Evolutionary conservation across 2,113 vertebrate species (phyloP).

Genomic region (Ciconia stormi): DNA sequence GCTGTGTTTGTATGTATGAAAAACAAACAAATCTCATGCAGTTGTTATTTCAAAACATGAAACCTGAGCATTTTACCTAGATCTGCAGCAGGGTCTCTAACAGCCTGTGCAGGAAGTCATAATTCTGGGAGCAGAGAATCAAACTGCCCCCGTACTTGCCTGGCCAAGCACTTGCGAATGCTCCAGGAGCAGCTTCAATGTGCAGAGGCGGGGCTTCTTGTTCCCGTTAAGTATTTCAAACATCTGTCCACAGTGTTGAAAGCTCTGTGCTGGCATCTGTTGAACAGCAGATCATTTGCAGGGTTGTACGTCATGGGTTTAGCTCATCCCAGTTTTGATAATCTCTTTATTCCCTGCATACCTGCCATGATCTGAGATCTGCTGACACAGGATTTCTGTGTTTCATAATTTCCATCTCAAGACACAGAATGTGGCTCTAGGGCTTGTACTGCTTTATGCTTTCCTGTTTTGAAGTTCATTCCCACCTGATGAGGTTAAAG

Average conservation of each 20-base stretch:
- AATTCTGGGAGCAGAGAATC: not conserved
- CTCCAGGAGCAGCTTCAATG: not conserved
- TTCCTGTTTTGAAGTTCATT: not conserved
- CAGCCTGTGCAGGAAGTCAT: not conserved
- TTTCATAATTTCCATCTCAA: not conserved
- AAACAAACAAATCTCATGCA: not conserved
- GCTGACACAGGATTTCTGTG: not conserved
- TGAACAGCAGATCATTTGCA: not conserved
- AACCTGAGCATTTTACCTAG: not conserved
- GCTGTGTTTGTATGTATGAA: not conserved
- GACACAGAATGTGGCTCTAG: not conserved
- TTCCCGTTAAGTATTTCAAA: not conserved
- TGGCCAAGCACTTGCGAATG: not conserved
- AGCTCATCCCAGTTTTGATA: constrained; percentile 10
- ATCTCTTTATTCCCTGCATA: constrained; percentile 23
- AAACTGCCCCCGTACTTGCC: not conserved
- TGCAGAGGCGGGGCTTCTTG: not conserved
- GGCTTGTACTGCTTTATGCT: not conserved
- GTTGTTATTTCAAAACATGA: not conserved
- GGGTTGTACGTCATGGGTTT: not conserved
- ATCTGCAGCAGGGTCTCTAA: not conserved
- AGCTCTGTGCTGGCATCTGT: constrained; percentile 1
- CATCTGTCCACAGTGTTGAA: not conserved
- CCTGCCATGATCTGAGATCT: not conserved
- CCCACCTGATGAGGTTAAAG: not conserved